Conservation (phyloP, 2,888 invertebrate genomes). For the Ametastegia equiseti region DNA sequence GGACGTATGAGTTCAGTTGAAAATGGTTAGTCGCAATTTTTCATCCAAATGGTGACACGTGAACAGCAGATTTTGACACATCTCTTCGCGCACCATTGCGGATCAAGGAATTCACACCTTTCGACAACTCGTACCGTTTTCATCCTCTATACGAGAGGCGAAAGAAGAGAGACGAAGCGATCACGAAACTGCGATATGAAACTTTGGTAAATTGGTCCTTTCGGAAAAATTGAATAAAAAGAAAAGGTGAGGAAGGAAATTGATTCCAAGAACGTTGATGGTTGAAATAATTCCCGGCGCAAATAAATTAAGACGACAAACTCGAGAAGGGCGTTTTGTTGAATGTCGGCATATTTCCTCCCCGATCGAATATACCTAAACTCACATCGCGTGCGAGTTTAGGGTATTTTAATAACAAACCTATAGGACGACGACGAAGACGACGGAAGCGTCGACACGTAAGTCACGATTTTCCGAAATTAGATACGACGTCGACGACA, state of each 20-base stretch:
- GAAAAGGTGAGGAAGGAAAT: background rate
- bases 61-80: conserved; percentile 23
- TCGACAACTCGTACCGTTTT: background rate
- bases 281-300: background rate
- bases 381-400: background rate
- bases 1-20: conserved; percentile 4
- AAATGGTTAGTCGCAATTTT: conserved; percentile 22
- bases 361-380: background rate
- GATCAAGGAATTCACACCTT: conserved; percentile 7
- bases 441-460: background rate
- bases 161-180: background rate
- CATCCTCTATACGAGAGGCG: background rate
- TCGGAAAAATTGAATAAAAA: background rate
- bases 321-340: background rate
- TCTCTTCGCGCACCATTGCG: background rate
- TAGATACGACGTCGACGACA: conserved; percentile 17
- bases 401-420: background rate
- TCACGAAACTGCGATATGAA: conserved; percentile 8
- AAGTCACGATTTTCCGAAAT: conserved; percentile 23
- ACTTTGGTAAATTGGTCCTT: conserved; percentile 33
- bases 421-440: background rate
- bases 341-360: background rate
- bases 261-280: background rate
- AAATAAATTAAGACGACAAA: background rate
- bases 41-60: conserved; percentile 26